Percentiles rank a stretch among this genome's conserved stretches.
Conservation (phyloP, 2,113 vertebrate genomes). For the Vulpes ferrilata region DNA sequence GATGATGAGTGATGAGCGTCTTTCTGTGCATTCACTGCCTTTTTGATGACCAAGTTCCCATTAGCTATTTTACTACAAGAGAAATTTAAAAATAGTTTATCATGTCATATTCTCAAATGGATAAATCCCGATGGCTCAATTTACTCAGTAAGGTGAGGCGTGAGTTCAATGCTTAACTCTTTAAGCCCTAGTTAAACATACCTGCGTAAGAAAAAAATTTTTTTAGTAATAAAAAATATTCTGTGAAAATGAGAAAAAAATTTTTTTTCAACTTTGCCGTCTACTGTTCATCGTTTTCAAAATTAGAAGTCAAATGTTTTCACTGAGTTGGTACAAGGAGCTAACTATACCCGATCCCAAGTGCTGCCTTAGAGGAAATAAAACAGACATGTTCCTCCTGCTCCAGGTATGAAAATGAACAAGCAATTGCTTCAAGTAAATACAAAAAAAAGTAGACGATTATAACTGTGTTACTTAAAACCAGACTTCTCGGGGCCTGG, state of each 20-base stretch:
- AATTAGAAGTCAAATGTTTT: constrained; percentile 24
- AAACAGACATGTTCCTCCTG: background rate
- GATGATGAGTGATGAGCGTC: background rate
- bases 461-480: background rate
- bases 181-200: background rate
- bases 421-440: background rate
- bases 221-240: background rate
- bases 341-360: background rate
- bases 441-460: background rate
- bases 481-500: background rate
- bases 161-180: background rate
- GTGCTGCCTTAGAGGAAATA: background rate
- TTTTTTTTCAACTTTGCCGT: background rate
- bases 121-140: background rate
- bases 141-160: background rate
- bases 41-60: background rate
- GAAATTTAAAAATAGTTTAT: background rate
- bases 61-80: background rate
- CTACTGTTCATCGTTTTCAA: background rate
- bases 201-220: background rate
- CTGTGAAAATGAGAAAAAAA: background rate
- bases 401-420: background rate
- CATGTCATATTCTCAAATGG: background rate
- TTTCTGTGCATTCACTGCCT: background rate
- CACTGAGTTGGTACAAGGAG: background rate